Evolutionary conservation across 2,888 invertebrate genomes (phyloP), one percentile per base, ranked within the genome.

Genomic region (Hetaerina titia): DNA sequence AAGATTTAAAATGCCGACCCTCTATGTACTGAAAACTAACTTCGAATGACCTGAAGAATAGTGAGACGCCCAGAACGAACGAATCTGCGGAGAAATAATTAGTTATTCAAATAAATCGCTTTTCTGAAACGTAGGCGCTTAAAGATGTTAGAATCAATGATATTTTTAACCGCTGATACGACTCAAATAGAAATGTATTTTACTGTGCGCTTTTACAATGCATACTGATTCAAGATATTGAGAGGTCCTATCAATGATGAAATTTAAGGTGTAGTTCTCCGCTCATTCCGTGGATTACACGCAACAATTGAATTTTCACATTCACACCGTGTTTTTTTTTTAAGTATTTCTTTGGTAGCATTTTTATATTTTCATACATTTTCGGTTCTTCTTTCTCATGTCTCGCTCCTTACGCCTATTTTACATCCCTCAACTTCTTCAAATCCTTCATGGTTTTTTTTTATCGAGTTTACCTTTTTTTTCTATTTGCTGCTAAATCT

Each of bases 401-500:
- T n/a, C 60, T 0, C n/a, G 56, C 6, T 56, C 56, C 88, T 5
- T 8, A 17, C 5, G 31, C 56, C 15, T 56, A 45, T 13, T 87
- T 45, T 45, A 7, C 22, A 25, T 60, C 31, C 63, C 25, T 25
- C 60, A 58, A 25, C 60, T 25, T 17, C 25, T 63, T 90, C 15
- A 69, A 69, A n/a, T 60, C 90, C 17, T 17, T 25, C 64, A 19
- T 31, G 8, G 2, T 63, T n/a, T 11, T 90, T 25, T 89, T 69
- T 57, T 63, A 45, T 31, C 45, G 63, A 17, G 19, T 31, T 63
- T n/a, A 22, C 45, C 64, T 15, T 64, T 25, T 60, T 58, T 31
- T 90, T 90, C 90, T 60, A 60, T 63, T 63, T 60, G 58, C 90
- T 19, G 22, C 64, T 63, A 64, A 90, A 90, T 90, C 90, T 90